Evolutionary conservation across 2,888 invertebrate species (phyloP), one percentile per base, ranked within the genome.

Genomic region (Dicyrtoma fusca): DNA sequence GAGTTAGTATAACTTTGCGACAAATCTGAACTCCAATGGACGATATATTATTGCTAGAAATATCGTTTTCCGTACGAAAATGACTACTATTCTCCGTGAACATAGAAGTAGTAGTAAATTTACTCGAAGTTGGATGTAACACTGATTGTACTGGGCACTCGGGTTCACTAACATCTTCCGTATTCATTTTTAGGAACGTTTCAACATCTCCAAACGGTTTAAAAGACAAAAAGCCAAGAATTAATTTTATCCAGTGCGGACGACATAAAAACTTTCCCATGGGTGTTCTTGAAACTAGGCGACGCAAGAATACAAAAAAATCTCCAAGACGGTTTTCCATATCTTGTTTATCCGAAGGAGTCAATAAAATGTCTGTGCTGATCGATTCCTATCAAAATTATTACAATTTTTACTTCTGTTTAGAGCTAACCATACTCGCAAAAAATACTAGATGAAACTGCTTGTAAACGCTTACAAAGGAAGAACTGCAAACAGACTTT

Each of bases 271-370:
- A 82, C 57, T 83, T 82, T 77, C 86, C 85, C 47, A 87, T 84
- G 8, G 82, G 81, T 6, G 77, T 81, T 70, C 84, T 85, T 1
- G 85, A 84, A 10, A 87, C 85, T 34, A 88, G 83, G n/a, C 86
- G 85, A 26, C 87, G 82, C 25, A 88, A 81, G 81, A 88, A 87
- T 44, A 87, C 85, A 62, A 88, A 82, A 78, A 86, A 86, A 81
- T 88, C 87, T 5, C 87, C 87, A 14, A 88, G 82, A 23, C 83
- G 82, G 53, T 84, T 82, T 76, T 85, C 84, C 49, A 79, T 73
- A 57, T 80, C 80, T 72, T 77, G 77, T 49, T 77, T 79, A 62
- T 79, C 79, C 4, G 71, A 64, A 3, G 80, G 79, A 47, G 76
- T 75, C 13, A 79, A 63, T 1, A 79, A 55, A 62, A 61, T 19